A percentile compares a stretch with the other conserved stretches of the same genome.
Conservation (phyloP, 2,888 invertebrate species). For the Plebejus anna region DNA sequence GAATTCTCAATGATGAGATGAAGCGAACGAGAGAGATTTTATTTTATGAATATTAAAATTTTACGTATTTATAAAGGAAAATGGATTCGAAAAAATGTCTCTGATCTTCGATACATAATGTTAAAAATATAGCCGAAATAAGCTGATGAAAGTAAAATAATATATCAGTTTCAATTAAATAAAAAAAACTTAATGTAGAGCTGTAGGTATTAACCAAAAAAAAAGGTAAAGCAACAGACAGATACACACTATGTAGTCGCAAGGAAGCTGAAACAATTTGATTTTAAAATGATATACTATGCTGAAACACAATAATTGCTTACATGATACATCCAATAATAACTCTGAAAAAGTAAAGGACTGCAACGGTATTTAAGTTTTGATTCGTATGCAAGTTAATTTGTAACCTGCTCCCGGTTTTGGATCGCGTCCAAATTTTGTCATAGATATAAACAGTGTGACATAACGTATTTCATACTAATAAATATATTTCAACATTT, state of each 20-base stretch:
- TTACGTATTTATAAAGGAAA: background rate
- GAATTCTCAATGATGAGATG: constrained; percentile 4
- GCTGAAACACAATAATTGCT: background rate
- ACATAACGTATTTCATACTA: constrained; percentile 18
- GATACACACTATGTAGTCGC: background rate
- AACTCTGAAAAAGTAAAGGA: background rate
- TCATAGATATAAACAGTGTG: constrained; percentile 17
- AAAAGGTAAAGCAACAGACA: background rate
- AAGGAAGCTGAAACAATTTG: background rate
- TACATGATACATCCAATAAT: background rate
- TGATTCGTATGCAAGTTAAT: constrained; percentile 23
- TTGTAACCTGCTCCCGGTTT: constrained; percentile 18
- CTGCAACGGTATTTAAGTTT: background rate
- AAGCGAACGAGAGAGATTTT: background rate
- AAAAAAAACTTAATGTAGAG: background rate
- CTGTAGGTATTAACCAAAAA: background rate
- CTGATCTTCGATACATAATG: background rate
- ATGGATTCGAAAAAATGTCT: background rate
- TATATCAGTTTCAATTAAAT: background rate
- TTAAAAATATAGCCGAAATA: background rate
- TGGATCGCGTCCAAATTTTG: constrained; percentile 22
- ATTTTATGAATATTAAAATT: constrained; percentile 3
- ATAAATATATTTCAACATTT: constrained; percentile 22
- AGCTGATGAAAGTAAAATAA: background rate
- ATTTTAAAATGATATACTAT: background rate